Percentiles rank a stretch among this genome's conserved stretches.
These are phyloP conservation scores for Lasioglossum albipes DNA, from an alignment of 1,140 invertebrate species.

Conservation along the genomic window DNA sequence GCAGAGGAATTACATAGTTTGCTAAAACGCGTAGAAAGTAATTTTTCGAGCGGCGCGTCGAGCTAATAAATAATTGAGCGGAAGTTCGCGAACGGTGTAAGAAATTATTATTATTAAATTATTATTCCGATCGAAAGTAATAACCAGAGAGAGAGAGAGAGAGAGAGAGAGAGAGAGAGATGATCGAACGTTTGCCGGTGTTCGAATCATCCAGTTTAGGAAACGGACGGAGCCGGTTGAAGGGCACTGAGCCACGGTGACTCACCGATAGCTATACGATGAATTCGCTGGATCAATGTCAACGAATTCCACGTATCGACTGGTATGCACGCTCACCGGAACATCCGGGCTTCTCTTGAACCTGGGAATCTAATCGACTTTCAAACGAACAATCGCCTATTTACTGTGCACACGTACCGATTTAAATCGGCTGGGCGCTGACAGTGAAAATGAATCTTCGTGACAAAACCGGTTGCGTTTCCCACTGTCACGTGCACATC, in stretches of 20 bases:
- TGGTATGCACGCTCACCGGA: constrained; percentile 18
- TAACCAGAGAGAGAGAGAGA: no score
- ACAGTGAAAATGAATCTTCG: not conserved
- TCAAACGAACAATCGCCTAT: not conserved
- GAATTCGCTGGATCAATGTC: constrained; percentile 51
- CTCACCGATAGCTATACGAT: constrained; percentile 51
- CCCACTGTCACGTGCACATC: not conserved
- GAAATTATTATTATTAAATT: no score
- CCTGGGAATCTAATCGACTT: constrained; percentile 1
- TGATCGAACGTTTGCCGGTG: not conserved
- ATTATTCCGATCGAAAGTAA: not conserved
- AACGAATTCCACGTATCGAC: constrained; percentile 50
- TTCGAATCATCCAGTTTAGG: constrained; percentile 38
- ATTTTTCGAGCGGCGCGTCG: not conserved
- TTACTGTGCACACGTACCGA: no score
- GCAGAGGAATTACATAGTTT: no score
- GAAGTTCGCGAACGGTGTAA: not conserved
- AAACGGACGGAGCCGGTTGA: constrained; percentile 36
- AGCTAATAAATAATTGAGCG: constrained; percentile 32
- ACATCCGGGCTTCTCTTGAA: constrained; percentile 24
- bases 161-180: not conserved
- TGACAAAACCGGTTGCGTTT: not conserved
- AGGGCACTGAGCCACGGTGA: constrained; percentile 56
- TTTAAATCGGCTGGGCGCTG: not conserved
- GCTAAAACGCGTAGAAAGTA: not conserved